These are phyloP conservation scores for Sphaeridia pumilis DNA, from an alignment of 2,888 invertebrate species.

Conservation along the genomic window DNA sequence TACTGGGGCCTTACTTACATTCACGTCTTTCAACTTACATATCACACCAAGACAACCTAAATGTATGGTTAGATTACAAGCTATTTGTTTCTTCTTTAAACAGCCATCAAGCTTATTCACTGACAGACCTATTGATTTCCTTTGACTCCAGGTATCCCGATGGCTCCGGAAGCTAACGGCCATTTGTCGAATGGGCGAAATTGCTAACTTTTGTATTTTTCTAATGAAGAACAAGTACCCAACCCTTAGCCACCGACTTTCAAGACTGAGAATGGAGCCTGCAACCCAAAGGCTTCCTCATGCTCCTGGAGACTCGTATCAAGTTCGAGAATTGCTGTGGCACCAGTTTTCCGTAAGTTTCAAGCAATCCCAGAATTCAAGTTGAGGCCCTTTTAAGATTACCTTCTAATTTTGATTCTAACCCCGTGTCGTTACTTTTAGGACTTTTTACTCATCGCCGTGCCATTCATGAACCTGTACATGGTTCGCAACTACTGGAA, in stretches of 20 bases:
- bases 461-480: slow-evolving; percentile 27
- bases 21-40: background rate
- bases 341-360: slow-evolving; percentile 30
- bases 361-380: background rate
- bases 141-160: background rate
- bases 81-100: background rate
- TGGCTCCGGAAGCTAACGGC: background rate
- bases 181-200: slow-evolving; percentile 6
- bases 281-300: slow-evolving; percentile 13
- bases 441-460: slow-evolving; percentile 27
- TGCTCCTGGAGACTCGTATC: slow-evolving; percentile 26
- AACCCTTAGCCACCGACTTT: slow-evolving; percentile 18
- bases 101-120: background rate
- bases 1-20: slow-evolving; percentile 1
- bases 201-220: slow-evolving; percentile 26
- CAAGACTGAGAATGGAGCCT: slow-evolving; percentile 20
- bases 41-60: background rate
- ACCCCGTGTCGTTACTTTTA: slow-evolving; percentile 14
- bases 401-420: too few relatives aligned
- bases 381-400: slow-evolving; percentile 1
- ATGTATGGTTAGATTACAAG: background rate
- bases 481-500: slow-evolving; percentile 15
- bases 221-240: slow-evolving; percentile 29
- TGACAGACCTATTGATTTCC: background rate
- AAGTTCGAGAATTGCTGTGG: slow-evolving; percentile 30